Evolutionary conservation across 2,113 vertebrate species (phyloP).

Genomic region (Riparia riparia): DNA sequence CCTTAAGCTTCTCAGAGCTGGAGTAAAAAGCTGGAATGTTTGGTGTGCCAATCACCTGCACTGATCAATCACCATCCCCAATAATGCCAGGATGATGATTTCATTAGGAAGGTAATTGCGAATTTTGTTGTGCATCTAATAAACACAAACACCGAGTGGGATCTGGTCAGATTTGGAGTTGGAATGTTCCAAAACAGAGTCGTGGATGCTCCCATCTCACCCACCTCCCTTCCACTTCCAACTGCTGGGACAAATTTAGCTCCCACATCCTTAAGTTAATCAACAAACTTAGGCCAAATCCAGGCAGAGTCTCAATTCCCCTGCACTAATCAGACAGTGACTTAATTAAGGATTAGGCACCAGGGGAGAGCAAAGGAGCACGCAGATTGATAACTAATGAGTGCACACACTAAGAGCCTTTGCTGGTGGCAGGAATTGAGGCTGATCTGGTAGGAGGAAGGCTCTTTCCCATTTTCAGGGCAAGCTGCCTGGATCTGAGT

Average conservation of each 20-base stretch:
- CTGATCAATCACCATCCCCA: neutral
- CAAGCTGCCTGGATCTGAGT: slow-evolving; percentile 67
- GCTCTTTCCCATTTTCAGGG: slow-evolving; percentile 36
- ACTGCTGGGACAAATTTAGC: neutral
- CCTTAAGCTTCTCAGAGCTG: neutral
- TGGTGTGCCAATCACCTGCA: neutral
- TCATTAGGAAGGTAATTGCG: neutral
- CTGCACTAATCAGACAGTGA: neutral
- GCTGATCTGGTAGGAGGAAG: slow-evolving; percentile 12
- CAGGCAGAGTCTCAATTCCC: neutral
- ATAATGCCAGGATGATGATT: neutral
- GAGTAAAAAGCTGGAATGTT: neutral
- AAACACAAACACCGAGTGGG: neutral
- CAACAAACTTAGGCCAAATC: neutral
- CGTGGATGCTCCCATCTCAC: neutral
- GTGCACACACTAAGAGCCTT: neutral
- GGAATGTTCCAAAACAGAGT: neutral
- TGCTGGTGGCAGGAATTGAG: slow-evolving; percentile 22
- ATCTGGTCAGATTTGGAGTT: neutral
- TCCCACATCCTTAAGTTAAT: neutral
- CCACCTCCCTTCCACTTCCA: neutral
- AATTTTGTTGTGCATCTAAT: neutral
- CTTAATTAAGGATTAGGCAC: slow-evolving; percentile 18
- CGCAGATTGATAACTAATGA: neutral
- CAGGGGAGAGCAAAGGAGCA: neutral